Conservation (phyloP, 2,113 vertebrate species). For the Sorex fumeus region DNA sequence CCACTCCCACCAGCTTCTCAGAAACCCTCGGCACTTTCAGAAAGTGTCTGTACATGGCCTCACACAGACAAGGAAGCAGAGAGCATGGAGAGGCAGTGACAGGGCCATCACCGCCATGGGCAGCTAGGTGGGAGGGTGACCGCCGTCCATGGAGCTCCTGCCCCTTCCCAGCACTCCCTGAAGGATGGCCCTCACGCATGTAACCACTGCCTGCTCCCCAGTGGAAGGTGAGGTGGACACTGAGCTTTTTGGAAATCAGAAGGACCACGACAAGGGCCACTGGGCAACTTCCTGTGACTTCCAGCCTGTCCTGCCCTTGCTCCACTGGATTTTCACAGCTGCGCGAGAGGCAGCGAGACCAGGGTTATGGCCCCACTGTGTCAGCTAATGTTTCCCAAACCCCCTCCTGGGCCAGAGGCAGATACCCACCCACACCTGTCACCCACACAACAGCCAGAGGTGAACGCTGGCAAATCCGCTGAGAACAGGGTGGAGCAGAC, state of each 20-base stretch:
- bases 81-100: accelerated
- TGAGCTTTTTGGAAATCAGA: neutral
- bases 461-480: neutral
- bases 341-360: too few species aligned
- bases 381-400: accelerated
- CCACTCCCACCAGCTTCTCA: neutral
- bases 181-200: neutral
- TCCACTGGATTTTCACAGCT: too few species aligned
- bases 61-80: neutral
- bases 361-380: accelerated
- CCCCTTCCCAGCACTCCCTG: neutral
- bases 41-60: neutral
- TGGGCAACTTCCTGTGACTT: accelerated
- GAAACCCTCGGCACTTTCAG: neutral
- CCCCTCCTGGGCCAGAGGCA: neutral
- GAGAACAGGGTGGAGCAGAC: too few species aligned
- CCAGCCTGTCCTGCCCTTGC: too few species aligned
- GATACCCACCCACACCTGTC: too few species aligned
- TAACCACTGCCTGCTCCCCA: neutral
- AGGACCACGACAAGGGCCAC: accelerated
- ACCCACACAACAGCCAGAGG: accelerated
- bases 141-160: neutral
- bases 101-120: accelerated
- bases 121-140: neutral
- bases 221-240: too few species aligned